Evolutionary conservation across 2,888 invertebrate species (phyloP).

Genomic region (Troides oblongomaculatus): DNA sequence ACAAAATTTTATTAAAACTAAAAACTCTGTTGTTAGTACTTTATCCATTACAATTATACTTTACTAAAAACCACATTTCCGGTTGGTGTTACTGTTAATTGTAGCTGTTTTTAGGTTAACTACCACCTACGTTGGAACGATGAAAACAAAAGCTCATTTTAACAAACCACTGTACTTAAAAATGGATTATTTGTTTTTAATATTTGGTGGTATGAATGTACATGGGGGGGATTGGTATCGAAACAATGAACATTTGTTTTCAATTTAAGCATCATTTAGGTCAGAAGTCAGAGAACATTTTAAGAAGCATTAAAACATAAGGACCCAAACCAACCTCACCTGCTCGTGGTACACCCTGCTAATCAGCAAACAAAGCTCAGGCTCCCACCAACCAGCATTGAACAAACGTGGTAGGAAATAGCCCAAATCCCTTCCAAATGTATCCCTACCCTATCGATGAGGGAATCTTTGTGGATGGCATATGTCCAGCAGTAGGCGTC

Average conservation of each 20-base stretch:
- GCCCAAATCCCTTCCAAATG: too few species aligned
- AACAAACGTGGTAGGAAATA: too few species aligned
- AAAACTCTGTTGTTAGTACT: not conserved
- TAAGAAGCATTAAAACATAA: too few species aligned
- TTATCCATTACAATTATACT: constrained; percentile 36
- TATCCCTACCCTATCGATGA: too few species aligned
- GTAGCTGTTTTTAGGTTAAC: constrained; percentile 68
- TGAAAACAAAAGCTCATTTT: constrained; percentile 67
- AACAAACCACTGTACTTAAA: constrained; percentile 62
- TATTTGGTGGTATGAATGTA: constrained; percentile 35
- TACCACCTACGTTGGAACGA: constrained; percentile 64
- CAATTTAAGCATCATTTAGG: not conserved
- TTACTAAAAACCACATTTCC: constrained; percentile 64
- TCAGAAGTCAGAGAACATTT: too few species aligned
- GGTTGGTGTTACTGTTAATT: constrained; percentile 73
- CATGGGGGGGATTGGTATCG: not conserved
- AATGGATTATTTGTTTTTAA: constrained; percentile 59
- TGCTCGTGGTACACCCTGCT: too few species aligned
- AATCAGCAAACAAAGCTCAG: too few species aligned
- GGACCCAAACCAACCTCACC: too few species aligned
- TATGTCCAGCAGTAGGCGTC: too few species aligned
- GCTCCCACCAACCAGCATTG: too few species aligned
- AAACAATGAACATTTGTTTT: not conserved
- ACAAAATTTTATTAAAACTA: not conserved
- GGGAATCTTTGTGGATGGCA: too few species aligned